A percentile compares a stretch with the other conserved stretches of the same genome.
These are phyloP conservation scores for Cremastinae sp. DNA, from an alignment of 2,888 invertebrate species.

Conservation along the genomic window DNA sequence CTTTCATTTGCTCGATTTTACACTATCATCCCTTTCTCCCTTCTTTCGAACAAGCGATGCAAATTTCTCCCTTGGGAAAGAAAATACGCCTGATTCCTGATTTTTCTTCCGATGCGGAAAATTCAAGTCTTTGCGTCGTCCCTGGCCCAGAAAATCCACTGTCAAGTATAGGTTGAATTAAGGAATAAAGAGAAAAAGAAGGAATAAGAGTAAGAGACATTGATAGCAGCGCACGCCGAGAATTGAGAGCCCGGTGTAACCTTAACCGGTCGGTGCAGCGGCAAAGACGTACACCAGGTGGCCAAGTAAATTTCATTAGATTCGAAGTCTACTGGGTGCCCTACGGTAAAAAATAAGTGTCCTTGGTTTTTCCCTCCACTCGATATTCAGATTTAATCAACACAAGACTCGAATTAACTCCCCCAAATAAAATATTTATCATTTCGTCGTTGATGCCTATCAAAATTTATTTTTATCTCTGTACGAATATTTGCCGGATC, in stretches of 20 bases:
- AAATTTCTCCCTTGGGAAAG: not conserved
- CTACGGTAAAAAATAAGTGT: not conserved
- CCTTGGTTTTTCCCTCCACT: no score
- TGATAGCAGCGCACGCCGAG: not conserved
- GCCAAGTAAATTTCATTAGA: constrained; percentile 26
- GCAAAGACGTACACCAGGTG: constrained; percentile 20
- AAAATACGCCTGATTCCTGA: not conserved
- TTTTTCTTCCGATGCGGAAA: not conserved
- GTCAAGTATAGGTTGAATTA: constrained; percentile 55
- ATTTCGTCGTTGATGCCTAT: no score
- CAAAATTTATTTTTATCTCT: no score
- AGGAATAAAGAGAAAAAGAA: constrained; percentile 2
- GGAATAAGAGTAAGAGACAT: not conserved
- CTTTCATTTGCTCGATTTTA: no score
- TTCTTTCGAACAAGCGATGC: no score
- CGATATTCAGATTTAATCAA: no score
- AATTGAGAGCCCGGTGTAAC: not conserved
- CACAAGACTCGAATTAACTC: no score
- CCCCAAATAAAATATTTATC: no score
- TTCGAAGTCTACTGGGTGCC: constrained; percentile 6
- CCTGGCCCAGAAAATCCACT: constrained; percentile 62
- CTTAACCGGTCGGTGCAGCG: not conserved
- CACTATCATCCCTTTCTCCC: no score
- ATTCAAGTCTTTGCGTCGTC: constrained; percentile 2
- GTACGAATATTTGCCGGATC: no score